Base-by-base conservation (phyloP, 2,888 invertebrate species). In the Thelaira solivaga region DNA sequence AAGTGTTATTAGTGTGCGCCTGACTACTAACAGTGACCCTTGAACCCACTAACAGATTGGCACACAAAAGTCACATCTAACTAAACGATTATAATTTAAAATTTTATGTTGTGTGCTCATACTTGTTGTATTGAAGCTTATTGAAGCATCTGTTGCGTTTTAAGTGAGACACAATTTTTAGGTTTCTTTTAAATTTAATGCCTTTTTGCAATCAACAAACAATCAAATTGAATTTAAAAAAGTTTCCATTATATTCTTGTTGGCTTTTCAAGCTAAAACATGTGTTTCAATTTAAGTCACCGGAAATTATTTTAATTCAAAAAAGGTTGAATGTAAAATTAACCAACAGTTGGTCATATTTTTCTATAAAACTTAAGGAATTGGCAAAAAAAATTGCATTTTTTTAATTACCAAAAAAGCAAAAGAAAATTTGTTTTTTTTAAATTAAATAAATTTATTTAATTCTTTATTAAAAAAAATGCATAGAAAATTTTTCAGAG, bases 261-360 rank as follows among this genome's bases (percentile, higher is more conserved):
- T 22, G 4, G 8, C 11, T 34, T 3, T 3, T 24, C 20, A 39
- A 36, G 13, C 13, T 18, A 20, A 24, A 69, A 69, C 69, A 69
- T 69, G 51, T 69, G 69, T 43, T 69, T 69, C 34, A 69, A 68
- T 68, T 68, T 57, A 7, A 41, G 31, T 13, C 26, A 61, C 59
- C 69, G 69, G 69, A 69, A 41, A 69, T 69, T 61, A 43, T 4
- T 61, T 18, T n/a, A 43, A 6, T 24, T 47, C 0, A 39, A n/a
- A n/a, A n/a, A n/a, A n/a, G n/a, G n/a, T n/a, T n/a, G n/a, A 22
- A 36, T 6, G n/a, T 18, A 11, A 45, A n/a, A 10, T 47, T 10
- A n/a, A 61, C n/a, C 41, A 61, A 69, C 69, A 61, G 69, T 61
- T 69, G 69, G 34, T 18, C 13, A 18, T 31, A n/a, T n/a, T n/a